These are phyloP conservation scores for Xyrauchen texanus DNA, from an alignment of 2,113 vertebrate species.

Conservation along the genomic window DNA sequence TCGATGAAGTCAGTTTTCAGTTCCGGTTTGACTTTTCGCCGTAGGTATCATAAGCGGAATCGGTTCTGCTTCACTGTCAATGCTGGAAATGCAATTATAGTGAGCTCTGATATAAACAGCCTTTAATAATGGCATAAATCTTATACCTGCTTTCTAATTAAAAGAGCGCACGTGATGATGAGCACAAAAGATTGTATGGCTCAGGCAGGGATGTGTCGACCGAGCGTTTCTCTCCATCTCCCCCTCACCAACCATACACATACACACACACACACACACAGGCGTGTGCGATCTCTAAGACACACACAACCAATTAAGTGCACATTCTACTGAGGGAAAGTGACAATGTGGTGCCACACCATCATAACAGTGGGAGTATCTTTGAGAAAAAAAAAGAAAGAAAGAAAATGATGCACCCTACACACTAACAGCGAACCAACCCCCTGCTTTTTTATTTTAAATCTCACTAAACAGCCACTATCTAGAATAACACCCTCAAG, in stretches of 20 bases:
- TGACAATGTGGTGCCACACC: constrained; percentile 46
- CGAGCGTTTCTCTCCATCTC: constrained; percentile 50
- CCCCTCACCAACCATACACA: constrained; percentile 33
- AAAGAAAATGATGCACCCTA: constrained; percentile 64
- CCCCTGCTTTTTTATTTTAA: constrained; percentile 58
- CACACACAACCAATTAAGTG: constrained; percentile 54
- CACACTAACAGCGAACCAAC: constrained; percentile 44
- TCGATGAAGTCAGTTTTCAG: background rate
- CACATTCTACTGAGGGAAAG: constrained; percentile 44
- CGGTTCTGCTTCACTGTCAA: constrained; percentile 15
- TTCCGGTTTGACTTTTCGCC: background rate
- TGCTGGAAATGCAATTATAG: constrained; percentile 51
- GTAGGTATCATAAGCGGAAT: constrained; percentile 21
- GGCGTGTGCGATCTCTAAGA: background rate
- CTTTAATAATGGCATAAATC: constrained; percentile 53
- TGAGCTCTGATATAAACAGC: constrained; percentile 41
- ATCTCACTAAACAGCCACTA: constrained; percentile 78
- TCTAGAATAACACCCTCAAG: constrained; percentile 75
- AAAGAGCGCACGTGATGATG: constrained; percentile 47
- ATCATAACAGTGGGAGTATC: constrained; percentile 42
- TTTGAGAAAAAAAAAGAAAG: constrained; percentile 47
- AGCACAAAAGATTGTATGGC: constrained; percentile 46
- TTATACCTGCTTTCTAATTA: constrained; percentile 59
- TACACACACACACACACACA: constrained; percentile 26
- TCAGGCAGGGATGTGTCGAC: constrained; percentile 44